Base-by-base conservation (phyloP, 2,113 vertebrate species). In the Mixornis gularis region DNA sequence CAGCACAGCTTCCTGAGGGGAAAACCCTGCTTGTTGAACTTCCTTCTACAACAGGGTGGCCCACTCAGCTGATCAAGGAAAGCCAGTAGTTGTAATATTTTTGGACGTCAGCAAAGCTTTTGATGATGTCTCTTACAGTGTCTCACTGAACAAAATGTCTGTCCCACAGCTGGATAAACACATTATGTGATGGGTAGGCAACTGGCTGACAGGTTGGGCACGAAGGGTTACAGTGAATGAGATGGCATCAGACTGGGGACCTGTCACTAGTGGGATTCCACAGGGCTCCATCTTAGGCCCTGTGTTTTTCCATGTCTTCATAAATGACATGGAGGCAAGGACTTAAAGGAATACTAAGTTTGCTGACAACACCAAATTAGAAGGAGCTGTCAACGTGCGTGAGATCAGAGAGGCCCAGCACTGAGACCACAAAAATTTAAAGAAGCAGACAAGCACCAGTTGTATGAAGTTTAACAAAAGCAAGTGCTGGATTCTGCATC, bases 1-100 rank as follows among this genome's bases (percentile, higher is more conserved):
- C 73, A 48, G 30, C 29, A 63, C 12, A 21, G 6, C 17, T 18
- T 55, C 29, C 16, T 41, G 41, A 34, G 13, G 26, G 34, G 13
- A 21, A 34, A 63, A 48, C 41, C 34, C 25, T 79, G 13, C 17
- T 34, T 41, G 34, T 49, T 44, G 25, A 55, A 34, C 34, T 63
- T 63, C 20, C 10, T 55, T 30, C 41, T 70, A 12, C 0, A 0
- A 26, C 34, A 48, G 11, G 4, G 20, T 63, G 12, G 30, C 5
- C 9, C 25, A 48, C 25, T 7, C 5, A 34, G 25, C 1, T 34
- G 65, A 34, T 36, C 21, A 48, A 34, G 41, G 49, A 12, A 55
- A 79, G 17, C 8, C 40, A 34, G 24, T 25, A 46, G 7, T 5
- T 41, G 11, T 21, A 63, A 21, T 34, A 20, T 17, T 79, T 76